phyloP scores from a whole-genome alignment of 1,140 invertebrate genomes.

The Episyrphus balteatus region DNA sequence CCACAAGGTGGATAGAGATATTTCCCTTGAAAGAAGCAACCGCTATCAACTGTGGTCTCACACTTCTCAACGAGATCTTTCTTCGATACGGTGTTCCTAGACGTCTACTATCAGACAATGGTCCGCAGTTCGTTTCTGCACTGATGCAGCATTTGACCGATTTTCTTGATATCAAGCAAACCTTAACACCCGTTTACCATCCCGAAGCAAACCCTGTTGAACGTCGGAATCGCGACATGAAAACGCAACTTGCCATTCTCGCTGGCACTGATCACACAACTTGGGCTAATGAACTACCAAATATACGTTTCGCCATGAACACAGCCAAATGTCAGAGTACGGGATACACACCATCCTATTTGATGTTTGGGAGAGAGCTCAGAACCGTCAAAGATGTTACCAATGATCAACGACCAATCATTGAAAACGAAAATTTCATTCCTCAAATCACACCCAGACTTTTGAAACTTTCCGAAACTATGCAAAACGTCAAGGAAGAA shows the following conservation, averaged over 20 bases:
- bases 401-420: background rate
- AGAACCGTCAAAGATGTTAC: constrained; percentile 4
- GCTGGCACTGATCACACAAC: constrained; percentile 22
- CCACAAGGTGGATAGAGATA: no score
- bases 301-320: constrained; percentile 36
- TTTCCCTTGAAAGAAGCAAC: background rate
- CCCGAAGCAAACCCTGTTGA: constrained; percentile 32
- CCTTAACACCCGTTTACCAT: constrained; percentile 26
- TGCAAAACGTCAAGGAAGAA: background rate
- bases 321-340: constrained; percentile 29
- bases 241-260: constrained; percentile 28
- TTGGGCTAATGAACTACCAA: constrained; percentile 28
- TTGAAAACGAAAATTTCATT: background rate
- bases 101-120: background rate
- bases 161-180: constrained; percentile 18
- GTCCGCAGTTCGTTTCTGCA: background rate
- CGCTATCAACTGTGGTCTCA: background rate
- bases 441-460: background rate
- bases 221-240: constrained; percentile 27
- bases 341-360: constrained; percentile 32
- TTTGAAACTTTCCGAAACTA: background rate
- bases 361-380: constrained; percentile 27
- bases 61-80: background rate
- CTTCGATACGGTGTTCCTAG: background rate
- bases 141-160: constrained; percentile 7